Conservation (phyloP, 1,140 invertebrate species). For the Halictus rubicundus region DNA sequence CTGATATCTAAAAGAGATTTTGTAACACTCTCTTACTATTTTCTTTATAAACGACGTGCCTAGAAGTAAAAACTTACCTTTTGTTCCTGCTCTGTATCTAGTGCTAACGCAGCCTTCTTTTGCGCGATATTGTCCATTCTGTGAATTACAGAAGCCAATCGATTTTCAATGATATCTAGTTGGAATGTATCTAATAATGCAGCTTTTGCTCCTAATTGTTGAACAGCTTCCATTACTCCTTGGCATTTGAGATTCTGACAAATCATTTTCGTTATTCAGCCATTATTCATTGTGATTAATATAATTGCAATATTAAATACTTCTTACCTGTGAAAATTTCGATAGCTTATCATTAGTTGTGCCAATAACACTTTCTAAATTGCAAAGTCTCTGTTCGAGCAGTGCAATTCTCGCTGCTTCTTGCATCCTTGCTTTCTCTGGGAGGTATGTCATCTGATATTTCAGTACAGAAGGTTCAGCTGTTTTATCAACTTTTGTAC, state of each 20-base stretch:
- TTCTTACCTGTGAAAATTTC: slow-evolving; percentile 72
- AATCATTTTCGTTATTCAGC: slow-evolving; percentile 29
- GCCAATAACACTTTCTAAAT: slow-evolving; percentile 75
- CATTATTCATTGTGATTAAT: slow-evolving; percentile 20
- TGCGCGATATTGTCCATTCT: slow-evolving; percentile 89
- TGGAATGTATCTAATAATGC: slow-evolving; percentile 90
- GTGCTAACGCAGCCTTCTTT: slow-evolving; percentile 83
- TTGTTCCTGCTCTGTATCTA: slow-evolving; percentile 88
- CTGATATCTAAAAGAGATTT: slow-evolving; percentile 85
- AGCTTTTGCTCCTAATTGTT: slow-evolving; percentile 87
- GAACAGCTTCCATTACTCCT: slow-evolving; percentile 85
- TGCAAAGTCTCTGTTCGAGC: slow-evolving; percentile 76
- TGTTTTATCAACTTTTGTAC: slow-evolving; percentile 39
- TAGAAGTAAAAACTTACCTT: slow-evolving; percentile 81
- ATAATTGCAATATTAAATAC: background rate
- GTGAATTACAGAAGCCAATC: slow-evolving; percentile 86
- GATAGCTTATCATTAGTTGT: slow-evolving; percentile 70
- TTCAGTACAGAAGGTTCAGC: slow-evolving; percentile 68
- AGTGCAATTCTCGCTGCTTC: slow-evolving; percentile 71
- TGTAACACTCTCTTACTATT: background rate
- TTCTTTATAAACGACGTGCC: slow-evolving; percentile 13
- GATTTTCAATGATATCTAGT: slow-evolving; percentile 90
- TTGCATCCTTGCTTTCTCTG: slow-evolving; percentile 74
- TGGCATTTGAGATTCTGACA: slow-evolving; percentile 70
- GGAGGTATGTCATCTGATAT: slow-evolving; percentile 78